Percentiles rank a stretch among this genome's conserved stretches.
phyloP scores from a whole-genome alignment of 2,888 invertebrate genomes.

The Caenorhabditis panamensis region DNA sequence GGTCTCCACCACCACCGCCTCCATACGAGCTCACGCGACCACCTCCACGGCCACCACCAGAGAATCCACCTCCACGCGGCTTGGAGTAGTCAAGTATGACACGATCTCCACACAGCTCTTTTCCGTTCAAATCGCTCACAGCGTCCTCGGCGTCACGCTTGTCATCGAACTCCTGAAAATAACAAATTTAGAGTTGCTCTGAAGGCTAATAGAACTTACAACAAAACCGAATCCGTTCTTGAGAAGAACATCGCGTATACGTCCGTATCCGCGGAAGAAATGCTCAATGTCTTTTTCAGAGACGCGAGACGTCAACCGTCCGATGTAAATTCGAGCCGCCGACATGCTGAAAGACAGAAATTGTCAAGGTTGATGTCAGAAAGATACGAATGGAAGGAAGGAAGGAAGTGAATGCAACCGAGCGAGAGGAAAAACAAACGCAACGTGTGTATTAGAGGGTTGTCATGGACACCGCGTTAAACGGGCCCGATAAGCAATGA shows the following conservation, averaged over 20 bases:
- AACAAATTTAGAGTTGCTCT: not conserved
- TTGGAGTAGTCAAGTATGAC: conserved; percentile 78
- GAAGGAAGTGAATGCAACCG: not conserved
- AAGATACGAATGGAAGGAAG: not conserved
- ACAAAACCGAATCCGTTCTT: conserved; percentile 99
- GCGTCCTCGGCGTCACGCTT: conserved; percentile 84
- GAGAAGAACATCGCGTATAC: conserved; percentile 93
- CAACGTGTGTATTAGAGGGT: too few relatives aligned
- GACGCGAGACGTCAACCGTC: conserved; percentile 87
- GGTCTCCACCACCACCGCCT: conserved; percentile 14
- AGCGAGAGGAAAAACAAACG: not conserved
- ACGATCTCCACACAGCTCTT: conserved; percentile 83
- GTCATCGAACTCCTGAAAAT: conserved; percentile 83
- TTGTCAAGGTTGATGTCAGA: not conserved
- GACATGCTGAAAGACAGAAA: conserved; percentile 15
- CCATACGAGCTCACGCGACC: conserved; percentile 22
- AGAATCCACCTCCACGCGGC: conserved; percentile 60
- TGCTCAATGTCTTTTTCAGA: conserved; percentile 94
- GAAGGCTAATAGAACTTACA: conserved; percentile 84
- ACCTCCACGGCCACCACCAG: conserved; percentile 47
- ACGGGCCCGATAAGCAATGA: too few relatives aligned
- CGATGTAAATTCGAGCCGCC: conserved; percentile 86
- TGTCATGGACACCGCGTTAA: too few relatives aligned
- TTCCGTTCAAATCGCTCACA: conserved; percentile 83
- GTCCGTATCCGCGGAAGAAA: conserved; percentile 95